phyloP scores from a whole-genome alignment of 2,888 invertebrate species.

The Flabesymbios commensalis region DNA sequence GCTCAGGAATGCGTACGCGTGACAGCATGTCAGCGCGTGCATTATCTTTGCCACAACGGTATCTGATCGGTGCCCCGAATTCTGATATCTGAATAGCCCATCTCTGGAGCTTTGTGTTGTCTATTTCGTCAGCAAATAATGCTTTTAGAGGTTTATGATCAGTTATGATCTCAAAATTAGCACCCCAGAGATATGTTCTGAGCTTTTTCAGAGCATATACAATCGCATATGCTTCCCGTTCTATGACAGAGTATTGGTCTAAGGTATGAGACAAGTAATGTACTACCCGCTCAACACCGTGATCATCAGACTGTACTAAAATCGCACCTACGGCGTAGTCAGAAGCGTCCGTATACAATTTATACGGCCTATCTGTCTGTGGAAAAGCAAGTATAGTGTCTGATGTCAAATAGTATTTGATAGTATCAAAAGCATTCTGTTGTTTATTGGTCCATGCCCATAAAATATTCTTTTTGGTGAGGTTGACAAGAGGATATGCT shows the following conservation, averaged over 20 bases:
- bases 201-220: background rate
- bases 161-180: conserved; percentile 5
- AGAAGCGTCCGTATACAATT: conserved; percentile 3
- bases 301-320: conserved; percentile 1
- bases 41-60: background rate
- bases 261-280: conserved; percentile 4
- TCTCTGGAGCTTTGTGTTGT: conserved; percentile 19
- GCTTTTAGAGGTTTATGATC: background rate
- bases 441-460: conserved; percentile 13
- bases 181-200: conserved; percentile 3
- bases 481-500: conserved; percentile 4
- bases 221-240: conserved; percentile 8
- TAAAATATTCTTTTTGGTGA: conserved; percentile 7
- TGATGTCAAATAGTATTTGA: background rate
- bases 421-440: background rate
- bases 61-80: conserved; percentile 6
- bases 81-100: conserved; percentile 24
- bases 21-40: too few relatives aligned
- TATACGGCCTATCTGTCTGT: background rate
- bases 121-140: conserved; percentile 13
- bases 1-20: too few relatives aligned
- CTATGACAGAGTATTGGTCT: background rate
- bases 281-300: conserved; percentile 3
- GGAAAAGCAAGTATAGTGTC: conserved; percentile 5
- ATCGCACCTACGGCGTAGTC: background rate